Evolutionary conservation across 2,888 invertebrate species (phyloP).

Genomic region (Meta bourneti): DNA sequence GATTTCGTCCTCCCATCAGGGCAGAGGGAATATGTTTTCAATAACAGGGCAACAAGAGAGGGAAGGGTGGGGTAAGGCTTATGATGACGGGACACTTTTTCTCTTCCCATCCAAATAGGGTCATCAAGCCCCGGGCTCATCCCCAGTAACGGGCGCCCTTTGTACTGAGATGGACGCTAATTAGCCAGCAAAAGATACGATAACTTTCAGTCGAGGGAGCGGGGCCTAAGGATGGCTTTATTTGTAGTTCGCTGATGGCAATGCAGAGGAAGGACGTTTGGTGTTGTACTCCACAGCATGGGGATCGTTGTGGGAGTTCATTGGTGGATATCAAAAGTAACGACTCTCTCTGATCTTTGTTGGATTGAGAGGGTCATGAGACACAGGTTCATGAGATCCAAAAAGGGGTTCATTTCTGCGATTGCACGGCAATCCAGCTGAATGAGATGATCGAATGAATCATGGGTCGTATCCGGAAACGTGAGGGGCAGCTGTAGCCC

Average conservation of each 20-base stretch:
- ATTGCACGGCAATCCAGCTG: no score
- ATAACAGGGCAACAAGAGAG: constrained; percentile 11
- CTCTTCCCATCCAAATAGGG: not conserved
- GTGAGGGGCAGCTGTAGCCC: no score
- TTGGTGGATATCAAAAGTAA: no score
- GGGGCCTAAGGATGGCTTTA: no score
- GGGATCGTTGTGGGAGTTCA: no score
- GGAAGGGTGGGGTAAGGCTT: not conserved
- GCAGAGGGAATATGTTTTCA: constrained; percentile 45
- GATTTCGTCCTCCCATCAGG: constrained; percentile 34
- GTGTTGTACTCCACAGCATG: no score
- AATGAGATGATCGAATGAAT: no score
- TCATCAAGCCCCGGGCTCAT: constrained; percentile 2
- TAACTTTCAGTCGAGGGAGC: not conserved
- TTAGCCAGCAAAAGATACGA: constrained; percentile 44
- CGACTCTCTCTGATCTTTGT: no score
- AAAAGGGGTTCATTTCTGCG: no score
- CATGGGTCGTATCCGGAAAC: no score
- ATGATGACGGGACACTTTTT: constrained; percentile 28
- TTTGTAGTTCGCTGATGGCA: not conserved
- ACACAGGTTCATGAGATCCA: no score
- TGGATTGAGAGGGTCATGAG: no score
- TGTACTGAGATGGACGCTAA: constrained; percentile 27
- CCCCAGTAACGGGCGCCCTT: not conserved
- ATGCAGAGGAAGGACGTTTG: not conserved